Base-by-base conservation (phyloP, 2,113 vertebrate species). In the Gambusia holbrooki region DNA sequence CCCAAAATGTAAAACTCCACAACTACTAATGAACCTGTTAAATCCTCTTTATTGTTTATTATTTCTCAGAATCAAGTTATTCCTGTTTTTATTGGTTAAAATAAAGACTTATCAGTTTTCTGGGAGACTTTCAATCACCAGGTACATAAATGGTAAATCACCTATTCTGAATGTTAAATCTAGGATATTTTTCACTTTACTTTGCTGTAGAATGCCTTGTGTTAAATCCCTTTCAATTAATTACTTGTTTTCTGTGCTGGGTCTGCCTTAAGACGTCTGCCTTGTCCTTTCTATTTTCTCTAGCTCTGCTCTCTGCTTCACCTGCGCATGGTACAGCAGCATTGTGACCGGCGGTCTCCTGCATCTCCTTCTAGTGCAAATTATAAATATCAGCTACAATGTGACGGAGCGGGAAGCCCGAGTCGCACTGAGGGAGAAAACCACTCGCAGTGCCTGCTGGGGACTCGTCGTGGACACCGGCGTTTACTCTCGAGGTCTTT, bases 311-410 rank as follows among this genome's bases (percentile, higher is more conserved):
- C 94, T 99, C 73, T 95, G 95, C 62, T 99, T 98, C 95, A 99
- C 98, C 89, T 98, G 97, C 64, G 96, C 95, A 30, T 99, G 97
- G 98, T 99, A 99, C 94, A 95, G 96, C 87, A 93, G 94, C 69
- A 95, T 99, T n/a, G 94, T 99, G 89, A 97, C 97, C 0, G 94
- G 88, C 0, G 96, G 96, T 25, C 92, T 98, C 91, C 95, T 96
- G 75, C 97, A 98, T 91, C 93, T 99, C 87, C 95, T 99, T 82
- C 48, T 96, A 25, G 93, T 97, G 71, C 98, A 99, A 93, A 81
- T 98, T 63, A 91, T 98, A 77, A 98, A 99, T 88, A 92, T 99
- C 93, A 98, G 97, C 93, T 95, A 95, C 93, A 99, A 99, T 0
- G 95, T 98, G 88, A 99, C 98, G 0, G 97, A 98, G 91, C 95